Conservation (phyloP, 2,888 invertebrate species). For the Smittia aterrima region DNA sequence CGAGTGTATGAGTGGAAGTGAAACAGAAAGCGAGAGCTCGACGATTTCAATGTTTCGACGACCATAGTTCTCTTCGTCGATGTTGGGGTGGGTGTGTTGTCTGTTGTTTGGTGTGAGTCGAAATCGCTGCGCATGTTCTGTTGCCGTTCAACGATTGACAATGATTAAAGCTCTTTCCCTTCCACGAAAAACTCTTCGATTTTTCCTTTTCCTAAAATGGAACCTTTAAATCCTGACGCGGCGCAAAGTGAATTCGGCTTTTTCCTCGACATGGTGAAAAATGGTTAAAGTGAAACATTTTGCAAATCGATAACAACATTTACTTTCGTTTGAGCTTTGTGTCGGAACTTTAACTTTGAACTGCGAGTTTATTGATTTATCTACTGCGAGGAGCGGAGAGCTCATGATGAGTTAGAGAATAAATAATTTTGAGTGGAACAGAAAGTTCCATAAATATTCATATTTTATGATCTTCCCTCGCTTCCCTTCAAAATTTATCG, state of each 20-base stretch:
- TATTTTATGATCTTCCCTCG: too few species aligned
- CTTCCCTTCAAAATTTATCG: too few species aligned
- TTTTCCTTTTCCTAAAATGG: neutral
- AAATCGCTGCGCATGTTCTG: constrained; percentile 21
- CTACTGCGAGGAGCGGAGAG: too few species aligned
- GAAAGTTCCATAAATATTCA: too few species aligned
- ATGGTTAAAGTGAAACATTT: neutral
- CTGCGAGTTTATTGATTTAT: too few species aligned
- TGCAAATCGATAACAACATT: neutral
- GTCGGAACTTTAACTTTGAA: too few species aligned
- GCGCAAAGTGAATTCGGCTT: neutral
- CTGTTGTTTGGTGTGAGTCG: constrained; percentile 9
- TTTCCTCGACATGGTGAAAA: neutral
- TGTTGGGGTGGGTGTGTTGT: neutral
- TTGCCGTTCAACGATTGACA: neutral
- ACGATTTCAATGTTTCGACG: neutral
- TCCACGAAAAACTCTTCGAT: neutral
- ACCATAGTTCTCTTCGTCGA: neutral
- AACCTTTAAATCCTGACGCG: constrained; percentile 1
- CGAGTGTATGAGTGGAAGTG: neutral
- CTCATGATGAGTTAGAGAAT: too few species aligned
- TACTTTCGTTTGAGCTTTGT: too few species aligned
- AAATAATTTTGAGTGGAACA: too few species aligned
- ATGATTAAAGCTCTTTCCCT: constrained; percentile 22
- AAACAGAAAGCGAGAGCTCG: neutral